Conservation (phyloP, 2,888 invertebrate genomes). For the Pycnomerus fuliginosus region DNA sequence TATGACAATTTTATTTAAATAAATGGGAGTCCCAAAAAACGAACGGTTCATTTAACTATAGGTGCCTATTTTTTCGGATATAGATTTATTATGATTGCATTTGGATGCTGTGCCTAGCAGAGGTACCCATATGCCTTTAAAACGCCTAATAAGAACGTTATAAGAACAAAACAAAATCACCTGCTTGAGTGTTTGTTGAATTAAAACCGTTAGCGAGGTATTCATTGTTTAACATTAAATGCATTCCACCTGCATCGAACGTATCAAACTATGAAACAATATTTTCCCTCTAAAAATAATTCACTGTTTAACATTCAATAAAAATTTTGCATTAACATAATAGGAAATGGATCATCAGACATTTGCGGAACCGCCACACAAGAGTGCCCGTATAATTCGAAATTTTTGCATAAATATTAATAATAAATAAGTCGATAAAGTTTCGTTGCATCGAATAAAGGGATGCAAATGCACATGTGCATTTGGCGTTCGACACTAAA, state of each 20-base stretch:
- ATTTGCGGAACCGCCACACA: constrained; percentile 32
- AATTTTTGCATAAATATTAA: constrained; percentile 14
- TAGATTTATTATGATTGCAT: too few species aligned
- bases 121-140: too few species aligned
- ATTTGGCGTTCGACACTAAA: constrained; percentile 41
- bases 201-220: constrained; percentile 20
- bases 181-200: constrained; percentile 4
- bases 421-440: background rate
- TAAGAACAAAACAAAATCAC: too few species aligned
- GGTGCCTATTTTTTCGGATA: too few species aligned
- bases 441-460: constrained; percentile 9
- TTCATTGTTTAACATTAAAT: constrained; percentile 21
- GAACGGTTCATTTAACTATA: too few species aligned
- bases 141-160: too few species aligned
- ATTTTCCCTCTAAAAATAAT: constrained; percentile 11
- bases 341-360: constrained; percentile 32
- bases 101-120: too few species aligned
- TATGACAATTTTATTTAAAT: too few species aligned
- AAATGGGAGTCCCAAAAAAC: too few species aligned
- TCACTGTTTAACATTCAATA: constrained; percentile 9
- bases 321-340: constrained; percentile 27
- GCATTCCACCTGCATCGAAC: constrained; percentile 25
- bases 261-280: too few species aligned
- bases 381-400: constrained; percentile 10
- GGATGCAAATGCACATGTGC: constrained; percentile 43